Evolutionary conservation across 2,888 invertebrate species (phyloP).

Genomic region (Tiliacea aurago): DNA sequence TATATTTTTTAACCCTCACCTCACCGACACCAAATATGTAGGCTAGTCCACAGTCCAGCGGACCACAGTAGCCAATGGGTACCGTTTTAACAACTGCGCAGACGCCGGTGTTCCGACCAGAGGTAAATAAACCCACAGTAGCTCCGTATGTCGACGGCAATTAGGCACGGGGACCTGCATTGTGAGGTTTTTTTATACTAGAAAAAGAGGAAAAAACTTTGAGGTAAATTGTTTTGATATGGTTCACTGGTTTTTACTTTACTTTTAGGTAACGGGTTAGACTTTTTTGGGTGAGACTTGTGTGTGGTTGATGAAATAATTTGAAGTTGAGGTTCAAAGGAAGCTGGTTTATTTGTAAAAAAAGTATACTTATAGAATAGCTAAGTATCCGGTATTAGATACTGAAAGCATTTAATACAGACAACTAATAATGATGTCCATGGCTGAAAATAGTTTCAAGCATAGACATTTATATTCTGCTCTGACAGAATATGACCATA

Average conservation of each 20-base stretch:
- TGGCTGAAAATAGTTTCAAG: no score
- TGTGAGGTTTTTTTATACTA: slow-evolving; percentile 37
- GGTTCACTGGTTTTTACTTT: slow-evolving; percentile 26
- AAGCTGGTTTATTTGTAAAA: neutral
- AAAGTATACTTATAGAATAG: no score
- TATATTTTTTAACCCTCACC: slow-evolving; percentile 13
- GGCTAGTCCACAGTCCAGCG: slow-evolving; percentile 60
- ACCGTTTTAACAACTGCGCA: slow-evolving; percentile 70
- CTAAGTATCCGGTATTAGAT: no score
- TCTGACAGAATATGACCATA: no score
- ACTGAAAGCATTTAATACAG: no score
- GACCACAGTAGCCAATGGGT: slow-evolving; percentile 65
- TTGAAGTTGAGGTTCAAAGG: neutral
- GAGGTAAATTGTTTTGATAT: slow-evolving; percentile 23
- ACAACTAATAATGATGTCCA: no score
- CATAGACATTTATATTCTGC: no score
- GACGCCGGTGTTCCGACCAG: slow-evolving; percentile 53
- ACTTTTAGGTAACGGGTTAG: slow-evolving; percentile 16
- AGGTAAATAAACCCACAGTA: slow-evolving; percentile 67
- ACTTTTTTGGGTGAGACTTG: neutral
- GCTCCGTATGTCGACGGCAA: slow-evolving; percentile 57
- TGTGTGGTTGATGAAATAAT: neutral
- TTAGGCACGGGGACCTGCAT: slow-evolving; percentile 40
- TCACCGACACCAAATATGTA: slow-evolving; percentile 56
- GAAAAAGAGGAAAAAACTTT: slow-evolving; percentile 11